These are phyloP conservation scores for Eilema depressum DNA, from an alignment of 2,888 invertebrate species.

Conservation along the genomic window DNA sequence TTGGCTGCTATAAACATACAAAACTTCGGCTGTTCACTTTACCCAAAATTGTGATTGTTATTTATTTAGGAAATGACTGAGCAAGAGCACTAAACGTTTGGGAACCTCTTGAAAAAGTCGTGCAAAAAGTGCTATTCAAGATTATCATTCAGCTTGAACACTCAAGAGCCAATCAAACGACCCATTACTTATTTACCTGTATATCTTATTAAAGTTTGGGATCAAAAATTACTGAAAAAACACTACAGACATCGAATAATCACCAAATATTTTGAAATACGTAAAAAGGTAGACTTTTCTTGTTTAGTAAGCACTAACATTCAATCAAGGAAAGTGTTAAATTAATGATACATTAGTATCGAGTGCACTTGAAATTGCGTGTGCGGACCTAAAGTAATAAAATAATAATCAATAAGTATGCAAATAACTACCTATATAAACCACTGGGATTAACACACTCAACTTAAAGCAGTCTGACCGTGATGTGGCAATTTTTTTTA, in stretches of 20 bases:
- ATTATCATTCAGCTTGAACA: conserved; percentile 1
- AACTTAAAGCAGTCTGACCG: background rate
- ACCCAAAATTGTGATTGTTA: background rate
- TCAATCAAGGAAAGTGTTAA: background rate
- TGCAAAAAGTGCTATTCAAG: background rate
- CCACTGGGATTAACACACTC: background rate
- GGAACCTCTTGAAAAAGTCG: conserved; percentile 1
- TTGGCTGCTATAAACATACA: too few relatives aligned
- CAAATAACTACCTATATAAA: background rate
- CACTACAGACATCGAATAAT: background rate
- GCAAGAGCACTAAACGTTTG: background rate
- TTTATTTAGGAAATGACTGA: conserved; percentile 2
- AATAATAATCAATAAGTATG: background rate
- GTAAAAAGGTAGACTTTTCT: too few relatives aligned
- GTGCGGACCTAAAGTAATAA: background rate
- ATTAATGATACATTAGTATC: background rate
- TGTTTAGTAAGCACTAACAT: background rate
- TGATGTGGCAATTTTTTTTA: background rate
- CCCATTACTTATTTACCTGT: background rate
- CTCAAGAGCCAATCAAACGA: background rate
- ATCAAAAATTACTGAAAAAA: background rate
- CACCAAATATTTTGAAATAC: background rate
- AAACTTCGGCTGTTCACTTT: background rate
- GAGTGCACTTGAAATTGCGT: background rate
- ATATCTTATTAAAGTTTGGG: background rate